phyloP scores from a whole-genome alignment of 2,797 vertebrate genomes.

The Aulostomus chinensis region DNA sequence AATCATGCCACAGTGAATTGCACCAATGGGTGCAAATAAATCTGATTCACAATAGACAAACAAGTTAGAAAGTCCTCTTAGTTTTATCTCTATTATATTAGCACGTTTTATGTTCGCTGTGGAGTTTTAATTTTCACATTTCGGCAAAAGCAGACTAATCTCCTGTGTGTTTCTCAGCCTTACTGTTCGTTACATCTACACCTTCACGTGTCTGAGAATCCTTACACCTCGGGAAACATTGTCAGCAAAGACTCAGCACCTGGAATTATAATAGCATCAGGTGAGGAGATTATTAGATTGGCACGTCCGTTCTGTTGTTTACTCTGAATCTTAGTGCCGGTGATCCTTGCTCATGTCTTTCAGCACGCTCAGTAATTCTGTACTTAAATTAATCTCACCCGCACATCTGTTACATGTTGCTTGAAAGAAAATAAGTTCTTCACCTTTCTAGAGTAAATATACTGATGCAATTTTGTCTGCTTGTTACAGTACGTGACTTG shows the following conservation, averaged over 20 bases:
- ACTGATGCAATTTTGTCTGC: background rate
- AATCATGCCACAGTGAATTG: background rate
- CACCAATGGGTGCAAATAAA: slow-evolving; percentile 14
- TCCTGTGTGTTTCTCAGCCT: slow-evolving; percentile 75
- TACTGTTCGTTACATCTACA: slow-evolving; percentile 93
- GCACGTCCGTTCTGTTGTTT: slow-evolving; percentile 38
- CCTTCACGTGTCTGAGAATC: slow-evolving; percentile 93
- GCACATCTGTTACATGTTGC: slow-evolving; percentile 24
- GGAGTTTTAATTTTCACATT: slow-evolving; percentile 16
- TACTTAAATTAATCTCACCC: slow-evolving; percentile 10
- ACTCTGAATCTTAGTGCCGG: slow-evolving; percentile 8
- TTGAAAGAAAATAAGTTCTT: background rate
- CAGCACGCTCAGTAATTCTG: slow-evolving; percentile 1
- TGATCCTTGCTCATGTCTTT: slow-evolving; percentile 16
- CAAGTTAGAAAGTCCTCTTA: no score
- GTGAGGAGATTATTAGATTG: slow-evolving; percentile 72
- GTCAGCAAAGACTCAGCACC: slow-evolving; percentile 92
- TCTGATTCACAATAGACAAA: background rate
- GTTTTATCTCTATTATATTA: background rate
- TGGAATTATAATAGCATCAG: slow-evolving; percentile 93
- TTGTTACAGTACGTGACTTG: background rate
- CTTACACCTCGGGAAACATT: slow-evolving; percentile 95
- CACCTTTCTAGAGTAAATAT: background rate
- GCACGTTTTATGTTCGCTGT: background rate
- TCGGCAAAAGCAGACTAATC: slow-evolving; percentile 23